Evolutionary conservation across 2,113 vertebrate genomes (phyloP).

Genomic region (Pavo muticus): DNA sequence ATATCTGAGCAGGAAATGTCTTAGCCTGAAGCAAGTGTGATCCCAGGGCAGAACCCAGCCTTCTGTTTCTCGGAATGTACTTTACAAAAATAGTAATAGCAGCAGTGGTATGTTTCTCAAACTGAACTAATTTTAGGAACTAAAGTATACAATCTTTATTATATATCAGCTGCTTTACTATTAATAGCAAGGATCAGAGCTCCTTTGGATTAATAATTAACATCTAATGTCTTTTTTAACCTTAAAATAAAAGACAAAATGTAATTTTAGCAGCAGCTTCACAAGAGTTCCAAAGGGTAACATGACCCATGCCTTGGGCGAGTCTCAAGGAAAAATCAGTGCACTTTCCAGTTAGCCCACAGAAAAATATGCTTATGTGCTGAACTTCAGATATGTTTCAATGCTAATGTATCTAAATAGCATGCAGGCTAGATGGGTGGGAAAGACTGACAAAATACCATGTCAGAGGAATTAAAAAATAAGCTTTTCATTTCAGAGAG

Average conservation of each 20-base stretch:
- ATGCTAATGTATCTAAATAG: background rate
- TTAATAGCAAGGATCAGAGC: slow-evolving; percentile 39
- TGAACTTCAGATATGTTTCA: background rate
- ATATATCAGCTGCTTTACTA: slow-evolving; percentile 45
- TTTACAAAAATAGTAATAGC: background rate
- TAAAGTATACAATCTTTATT: background rate
- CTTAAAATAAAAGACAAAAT: slow-evolving; percentile 40
- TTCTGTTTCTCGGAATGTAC: background rate
- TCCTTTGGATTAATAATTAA: slow-evolving; percentile 53
- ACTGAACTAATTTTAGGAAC: slow-evolving; percentile 40
- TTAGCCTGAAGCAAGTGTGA: background rate
- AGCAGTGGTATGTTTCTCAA: background rate
- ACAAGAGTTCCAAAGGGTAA: background rate
- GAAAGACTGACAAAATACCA: background rate
- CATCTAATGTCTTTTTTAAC: slow-evolving; percentile 48
- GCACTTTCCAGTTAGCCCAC: background rate
- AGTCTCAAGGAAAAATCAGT: slow-evolving; percentile 5
- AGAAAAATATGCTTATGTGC: background rate
- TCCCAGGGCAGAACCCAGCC: background rate
- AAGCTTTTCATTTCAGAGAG: background rate
- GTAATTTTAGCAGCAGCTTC: slow-evolving; percentile 33
- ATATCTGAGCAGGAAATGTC: background rate
- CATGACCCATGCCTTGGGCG: slow-evolving; percentile 31
- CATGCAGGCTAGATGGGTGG: background rate
- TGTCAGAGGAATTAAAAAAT: background rate